Conservation (phyloP, 1,140 invertebrate genomes). For the Akabosia matsudoensis region DNA sequence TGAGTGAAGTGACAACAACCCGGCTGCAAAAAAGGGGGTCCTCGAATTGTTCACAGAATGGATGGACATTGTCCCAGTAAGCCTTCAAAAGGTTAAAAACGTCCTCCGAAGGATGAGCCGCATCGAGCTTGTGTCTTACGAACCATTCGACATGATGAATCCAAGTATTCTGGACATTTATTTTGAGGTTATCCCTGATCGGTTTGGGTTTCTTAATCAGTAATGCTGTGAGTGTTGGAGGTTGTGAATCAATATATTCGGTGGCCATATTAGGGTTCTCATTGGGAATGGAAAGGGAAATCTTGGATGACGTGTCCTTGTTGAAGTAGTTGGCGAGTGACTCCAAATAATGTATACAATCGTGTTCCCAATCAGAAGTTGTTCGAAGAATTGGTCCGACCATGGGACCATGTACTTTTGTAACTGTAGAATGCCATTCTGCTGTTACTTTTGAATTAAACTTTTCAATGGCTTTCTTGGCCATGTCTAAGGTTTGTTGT, state of each 20-base stretch:
- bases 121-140: background rate
- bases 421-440: too few relatives aligned
- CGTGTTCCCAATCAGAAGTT: too few relatives aligned
- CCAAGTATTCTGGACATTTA: background rate
- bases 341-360: too few relatives aligned
- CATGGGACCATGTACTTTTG: too few relatives aligned
- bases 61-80: background rate
- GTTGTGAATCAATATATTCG: background rate
- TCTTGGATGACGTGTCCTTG: too few relatives aligned
- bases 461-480: background rate
- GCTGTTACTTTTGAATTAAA: too few relatives aligned
- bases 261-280: too few relatives aligned
- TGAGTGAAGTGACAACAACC: constrained; percentile 19
- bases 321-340: too few relatives aligned
- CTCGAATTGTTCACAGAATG: background rate
- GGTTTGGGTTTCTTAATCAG: background rate
- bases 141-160: background rate
- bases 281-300: too few relatives aligned
- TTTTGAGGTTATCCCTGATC: background rate
- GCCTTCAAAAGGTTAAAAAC: background rate
- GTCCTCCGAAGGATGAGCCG: background rate
- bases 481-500: background rate
- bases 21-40: constrained; percentile 21
- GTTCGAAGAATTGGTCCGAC: too few relatives aligned
- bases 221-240: background rate